Percentiles rank a stretch among this genome's conserved stretches.
phyloP scores from a whole-genome alignment of 2,888 invertebrate species.

The Callinectes sapidus region DNA sequence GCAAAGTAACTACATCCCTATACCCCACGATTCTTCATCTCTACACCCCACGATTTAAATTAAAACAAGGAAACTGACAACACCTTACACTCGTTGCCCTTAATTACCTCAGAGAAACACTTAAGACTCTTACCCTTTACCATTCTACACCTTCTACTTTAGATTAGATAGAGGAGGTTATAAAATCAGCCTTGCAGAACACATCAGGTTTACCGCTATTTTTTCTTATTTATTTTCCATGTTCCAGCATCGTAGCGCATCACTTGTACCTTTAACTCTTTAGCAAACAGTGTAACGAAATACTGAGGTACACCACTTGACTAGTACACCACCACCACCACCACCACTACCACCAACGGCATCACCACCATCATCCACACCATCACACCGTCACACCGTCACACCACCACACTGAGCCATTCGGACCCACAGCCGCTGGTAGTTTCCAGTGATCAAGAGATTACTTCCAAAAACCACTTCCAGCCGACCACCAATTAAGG shows the following conservation, averaged over 20 bases:
- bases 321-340: neutral
- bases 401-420: neutral
- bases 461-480: neutral
- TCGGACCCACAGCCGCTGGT: neutral
- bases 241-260: neutral
- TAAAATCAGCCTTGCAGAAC: too few species aligned
- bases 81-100: too few species aligned
- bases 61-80: neutral
- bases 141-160: too few species aligned
- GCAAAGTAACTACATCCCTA: too few species aligned
- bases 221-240: too few species aligned
- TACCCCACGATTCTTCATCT: too few species aligned
- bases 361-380: neutral
- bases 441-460: neutral
- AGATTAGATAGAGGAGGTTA: too few species aligned
- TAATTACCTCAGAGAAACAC: too few species aligned
- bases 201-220: too few species aligned
- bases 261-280: neutral
- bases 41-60: neutral
- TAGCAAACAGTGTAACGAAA: neutral
- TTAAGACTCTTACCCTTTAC: too few species aligned
- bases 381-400: neutral
- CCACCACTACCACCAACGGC: neutral
- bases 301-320: neutral
- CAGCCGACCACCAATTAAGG: slow-evolving; percentile 8